phyloP scores from a whole-genome alignment of 2,797 vertebrate species.

The Oreonectes daqikongensis region DNA sequence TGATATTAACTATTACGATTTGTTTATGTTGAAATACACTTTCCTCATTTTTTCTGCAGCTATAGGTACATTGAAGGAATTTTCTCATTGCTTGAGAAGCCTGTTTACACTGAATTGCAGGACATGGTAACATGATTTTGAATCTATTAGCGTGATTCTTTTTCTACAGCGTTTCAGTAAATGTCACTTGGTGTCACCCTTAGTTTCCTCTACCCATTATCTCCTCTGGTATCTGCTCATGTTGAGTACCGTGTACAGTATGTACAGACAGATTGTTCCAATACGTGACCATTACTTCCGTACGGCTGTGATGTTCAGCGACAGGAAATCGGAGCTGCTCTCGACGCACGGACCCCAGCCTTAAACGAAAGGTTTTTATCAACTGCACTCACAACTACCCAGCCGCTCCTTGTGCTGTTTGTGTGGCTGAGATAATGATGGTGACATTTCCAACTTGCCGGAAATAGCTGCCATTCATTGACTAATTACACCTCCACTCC shows the following conservation, averaged over 20 bases:
- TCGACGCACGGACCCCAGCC: neutral
- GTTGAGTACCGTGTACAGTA: neutral
- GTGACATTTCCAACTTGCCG: slow-evolving; percentile 20
- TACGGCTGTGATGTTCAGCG: neutral
- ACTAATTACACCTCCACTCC: slow-evolving; percentile 24
- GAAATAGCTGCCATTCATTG: slow-evolving; percentile 12
- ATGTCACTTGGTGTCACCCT: neutral
- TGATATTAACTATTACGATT: too few relatives aligned
- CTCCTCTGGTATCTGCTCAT: neutral
- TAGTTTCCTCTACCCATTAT: neutral
- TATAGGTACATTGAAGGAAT: too few relatives aligned
- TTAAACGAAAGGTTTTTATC: slow-evolving; percentile 1
- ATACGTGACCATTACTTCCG: neutral
- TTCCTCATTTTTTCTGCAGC: too few relatives aligned
- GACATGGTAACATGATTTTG: neutral
- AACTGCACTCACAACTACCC: neutral
- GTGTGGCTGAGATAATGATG: slow-evolving; percentile 19
- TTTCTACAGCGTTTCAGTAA: neutral
- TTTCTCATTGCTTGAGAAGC: neutral
- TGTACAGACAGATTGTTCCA: slow-evolving; percentile 6
- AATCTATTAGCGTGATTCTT: neutral
- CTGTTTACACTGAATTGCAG: neutral
- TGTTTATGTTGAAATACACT: too few relatives aligned
- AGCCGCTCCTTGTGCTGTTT: neutral
- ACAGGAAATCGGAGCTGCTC: slow-evolving; percentile 8